These are phyloP conservation scores for Hymenopus coronatus DNA, from an alignment of 2,888 invertebrate species.

Conservation along the genomic window DNA sequence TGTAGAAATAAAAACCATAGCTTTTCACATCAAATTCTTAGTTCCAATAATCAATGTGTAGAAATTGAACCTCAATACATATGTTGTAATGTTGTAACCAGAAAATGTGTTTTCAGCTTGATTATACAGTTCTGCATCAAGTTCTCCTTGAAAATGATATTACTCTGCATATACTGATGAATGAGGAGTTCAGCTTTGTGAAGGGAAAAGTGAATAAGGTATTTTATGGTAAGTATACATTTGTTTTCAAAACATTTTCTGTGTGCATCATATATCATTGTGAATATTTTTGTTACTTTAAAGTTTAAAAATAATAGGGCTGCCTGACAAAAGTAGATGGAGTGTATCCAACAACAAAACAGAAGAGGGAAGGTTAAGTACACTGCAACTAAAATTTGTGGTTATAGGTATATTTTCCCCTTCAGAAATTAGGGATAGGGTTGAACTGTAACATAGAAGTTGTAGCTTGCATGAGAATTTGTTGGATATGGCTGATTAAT, in stretches of 20 bases:
- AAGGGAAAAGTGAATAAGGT: constrained; percentile 69
- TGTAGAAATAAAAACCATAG: no score
- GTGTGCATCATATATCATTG: neutral
- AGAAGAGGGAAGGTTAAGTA: no score
- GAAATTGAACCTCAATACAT: neutral
- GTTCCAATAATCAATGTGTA: neutral
- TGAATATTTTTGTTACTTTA: no score
- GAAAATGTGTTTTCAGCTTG: constrained; percentile 55
- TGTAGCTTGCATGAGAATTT: no score
- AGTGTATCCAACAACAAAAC: no score
- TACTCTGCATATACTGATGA: constrained; percentile 78
- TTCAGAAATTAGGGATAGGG: no score
- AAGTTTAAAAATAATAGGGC: no score
- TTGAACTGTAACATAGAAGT: no score
- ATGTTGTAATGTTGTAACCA: neutral
- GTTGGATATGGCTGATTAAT: no score
- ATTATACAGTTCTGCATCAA: constrained; percentile 79
- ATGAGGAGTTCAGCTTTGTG: constrained; percentile 73
- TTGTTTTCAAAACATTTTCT: neutral
- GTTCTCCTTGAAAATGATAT: constrained; percentile 77
- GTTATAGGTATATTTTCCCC: no score
- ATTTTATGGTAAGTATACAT: constrained; percentile 63
- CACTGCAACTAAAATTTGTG: no score
- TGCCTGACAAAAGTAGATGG: no score
- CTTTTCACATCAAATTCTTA: neutral